Base-by-base conservation (phyloP, 2,797 vertebrate species). In the Oreortyx pictus region DNA sequence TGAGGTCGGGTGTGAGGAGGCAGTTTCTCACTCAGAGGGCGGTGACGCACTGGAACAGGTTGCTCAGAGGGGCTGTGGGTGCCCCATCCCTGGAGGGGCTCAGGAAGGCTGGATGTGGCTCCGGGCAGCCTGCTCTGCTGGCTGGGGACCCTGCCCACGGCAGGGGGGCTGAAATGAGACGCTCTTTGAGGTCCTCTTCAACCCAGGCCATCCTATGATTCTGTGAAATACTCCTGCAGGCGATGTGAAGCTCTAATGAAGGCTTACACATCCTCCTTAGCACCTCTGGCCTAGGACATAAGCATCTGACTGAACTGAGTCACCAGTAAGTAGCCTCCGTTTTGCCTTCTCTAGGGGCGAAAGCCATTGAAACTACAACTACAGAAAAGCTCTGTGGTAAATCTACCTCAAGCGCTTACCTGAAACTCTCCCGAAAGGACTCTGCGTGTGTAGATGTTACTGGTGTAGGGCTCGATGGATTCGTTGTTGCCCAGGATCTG, bases 341-440 rank as follows among this genome's bases (percentile, higher is more conserved):
- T 46, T 9, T 9, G 11, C 11, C 18, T 5, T 4, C 25, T 46
- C 7, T 5, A 4, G 35, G 39, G 25, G 18, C 5, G 19, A 24
- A 1, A 64, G 49, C 1, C 22, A 19, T 0, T 11, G 4, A 14
- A 39, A 19, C 1, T 0, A 8, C 0, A 16, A 31, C 4, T 2
- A 8, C 3, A 59, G 33, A 56, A 39, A 3, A 62, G 54, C 44
- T n/a, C 1, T 3, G 33, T 16, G 10, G 35, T 15, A 3, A 13
- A 6, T 56, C 50, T 43, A 18, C 29, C 33, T 6, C 22, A 11
- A 61, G 73, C 46, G 23, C 89, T 96, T 47, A 98, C 98, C 98
- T 99, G 99, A 88, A 99, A 99, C 98, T 99, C 99, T n/a, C 99
- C 99, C 0, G 99, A 99, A 68, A 99, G 98, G 5, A 99, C 99